These are phyloP conservation scores for Trissolcus brochymenae DNA, from an alignment of 2,888 invertebrate genomes.

Conservation along the genomic window DNA sequence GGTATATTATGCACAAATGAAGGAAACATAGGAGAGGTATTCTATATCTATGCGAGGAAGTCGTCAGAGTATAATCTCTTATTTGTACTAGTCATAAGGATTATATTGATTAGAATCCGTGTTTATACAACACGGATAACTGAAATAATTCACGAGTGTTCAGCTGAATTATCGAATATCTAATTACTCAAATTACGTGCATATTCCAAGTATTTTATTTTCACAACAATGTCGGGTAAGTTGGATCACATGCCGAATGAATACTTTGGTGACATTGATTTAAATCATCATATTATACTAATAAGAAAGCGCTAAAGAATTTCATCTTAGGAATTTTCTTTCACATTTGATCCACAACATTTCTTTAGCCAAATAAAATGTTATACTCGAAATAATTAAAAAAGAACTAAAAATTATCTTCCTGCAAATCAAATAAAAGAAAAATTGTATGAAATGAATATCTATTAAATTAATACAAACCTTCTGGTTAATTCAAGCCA, in stretches of 20 bases:
- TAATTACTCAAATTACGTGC: conserved; percentile 26
- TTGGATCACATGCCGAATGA: no score
- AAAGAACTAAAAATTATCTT: no score
- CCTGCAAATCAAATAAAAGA: no score
- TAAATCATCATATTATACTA: no score
- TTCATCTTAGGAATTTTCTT: no score
- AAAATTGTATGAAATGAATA: neutral
- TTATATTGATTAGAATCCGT: conserved; percentile 1
- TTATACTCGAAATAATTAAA: no score
- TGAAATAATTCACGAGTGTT: conserved; percentile 23
- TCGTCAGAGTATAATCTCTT: no score
- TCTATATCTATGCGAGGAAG: no score
- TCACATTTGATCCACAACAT: neutral
- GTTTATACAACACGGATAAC: conserved; percentile 24
- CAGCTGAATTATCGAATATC: conserved; percentile 17
- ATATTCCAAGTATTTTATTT: neutral
- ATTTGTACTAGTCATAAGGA: no score
- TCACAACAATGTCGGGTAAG: neutral
- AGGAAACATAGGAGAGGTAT: no score
- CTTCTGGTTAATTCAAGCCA: conserved; percentile 89
- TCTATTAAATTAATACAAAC: conserved; percentile 66
- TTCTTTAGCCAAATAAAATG: conserved; percentile 1
- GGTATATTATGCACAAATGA: no score
- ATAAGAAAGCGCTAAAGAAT: neutral
- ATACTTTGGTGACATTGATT: no score